Evolutionary conservation across 2,797 vertebrate genomes (phyloP).

Genomic region (Oryzias dopingdopingensis): DNA sequence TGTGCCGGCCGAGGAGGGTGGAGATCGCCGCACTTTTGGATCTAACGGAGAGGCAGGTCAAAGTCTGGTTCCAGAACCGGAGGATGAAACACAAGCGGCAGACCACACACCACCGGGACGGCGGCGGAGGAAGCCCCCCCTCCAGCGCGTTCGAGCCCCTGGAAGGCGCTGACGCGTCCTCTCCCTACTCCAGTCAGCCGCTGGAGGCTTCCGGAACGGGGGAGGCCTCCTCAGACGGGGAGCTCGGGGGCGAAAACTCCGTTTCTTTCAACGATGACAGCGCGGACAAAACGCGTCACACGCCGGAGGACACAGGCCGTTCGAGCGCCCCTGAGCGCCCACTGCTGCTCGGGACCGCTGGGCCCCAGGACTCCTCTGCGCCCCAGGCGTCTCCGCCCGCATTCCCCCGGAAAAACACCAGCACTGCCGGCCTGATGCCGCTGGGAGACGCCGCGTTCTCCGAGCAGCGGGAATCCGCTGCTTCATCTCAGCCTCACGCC

Average conservation of each 20-base stretch:
- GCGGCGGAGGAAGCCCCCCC: constrained; percentile 63
- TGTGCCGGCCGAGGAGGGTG: constrained; percentile 93
- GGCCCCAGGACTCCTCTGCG: constrained; percentile 56
- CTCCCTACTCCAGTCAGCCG: constrained; percentile 72
- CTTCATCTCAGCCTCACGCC: constrained; percentile 20
- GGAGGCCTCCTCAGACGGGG: constrained; percentile 64
- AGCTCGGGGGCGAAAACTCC: constrained; percentile 59
- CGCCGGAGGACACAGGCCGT: constrained; percentile 65
- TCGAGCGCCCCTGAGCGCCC: constrained; percentile 48
- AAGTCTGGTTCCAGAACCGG: constrained; percentile 99
- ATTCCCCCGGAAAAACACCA: constrained; percentile 54
- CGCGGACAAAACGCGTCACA: constrained; percentile 77
- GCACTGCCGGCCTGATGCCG: constrained; percentile 47
- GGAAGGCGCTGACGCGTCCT: constrained; percentile 78
- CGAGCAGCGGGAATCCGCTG: constrained; percentile 72
- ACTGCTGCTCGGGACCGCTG: constrained; percentile 47
- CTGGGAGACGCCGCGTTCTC: constrained; percentile 63
- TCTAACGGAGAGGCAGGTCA: constrained; percentile 96
- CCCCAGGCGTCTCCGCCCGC: constrained; percentile 49
- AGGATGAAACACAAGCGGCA: constrained; percentile 99
- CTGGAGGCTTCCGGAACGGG: constrained; percentile 76
- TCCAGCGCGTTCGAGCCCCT: constrained; percentile 78
- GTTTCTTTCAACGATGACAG: constrained; percentile 65
- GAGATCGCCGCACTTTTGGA: constrained; percentile 96
- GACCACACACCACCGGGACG: constrained; percentile 84